Conservation (phyloP, 2,113 vertebrate genomes). For the Vulpes vulpes region DNA sequence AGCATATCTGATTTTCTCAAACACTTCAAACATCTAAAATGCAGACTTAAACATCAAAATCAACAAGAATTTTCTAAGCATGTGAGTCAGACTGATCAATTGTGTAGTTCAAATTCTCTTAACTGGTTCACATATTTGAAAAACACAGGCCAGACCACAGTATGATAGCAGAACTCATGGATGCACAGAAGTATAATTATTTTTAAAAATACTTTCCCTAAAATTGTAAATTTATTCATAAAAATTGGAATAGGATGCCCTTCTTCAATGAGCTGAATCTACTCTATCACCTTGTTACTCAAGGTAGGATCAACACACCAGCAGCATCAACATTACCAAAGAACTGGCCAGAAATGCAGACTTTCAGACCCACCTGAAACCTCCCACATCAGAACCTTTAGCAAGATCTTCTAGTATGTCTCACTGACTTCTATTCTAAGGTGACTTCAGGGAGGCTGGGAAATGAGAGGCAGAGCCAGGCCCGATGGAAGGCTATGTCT, state of each 20-base stretch:
- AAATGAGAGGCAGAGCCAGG: neutral
- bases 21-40: neutral
- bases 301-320: neutral
- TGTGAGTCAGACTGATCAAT: neutral
- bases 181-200: neutral
- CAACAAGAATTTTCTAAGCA: neutral
- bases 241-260: neutral
- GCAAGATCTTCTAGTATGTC: neutral
- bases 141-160: neutral
- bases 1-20: neutral
- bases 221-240: neutral
- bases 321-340: neutral
- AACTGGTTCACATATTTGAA: constrained; percentile 6
- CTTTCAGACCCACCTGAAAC: neutral
- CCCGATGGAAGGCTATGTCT: neutral
- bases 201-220: constrained; percentile 27
- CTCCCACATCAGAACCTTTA: neutral
- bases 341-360: neutral
- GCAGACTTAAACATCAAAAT: neutral
- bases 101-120: constrained; percentile 27
- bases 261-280: neutral
- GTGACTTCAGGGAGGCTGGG: neutral
- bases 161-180: neutral
- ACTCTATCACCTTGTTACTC: neutral
- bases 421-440: neutral